Evolutionary conservation across 2,888 invertebrate species (phyloP).

Genomic region (Oscheius sp.): DNA sequence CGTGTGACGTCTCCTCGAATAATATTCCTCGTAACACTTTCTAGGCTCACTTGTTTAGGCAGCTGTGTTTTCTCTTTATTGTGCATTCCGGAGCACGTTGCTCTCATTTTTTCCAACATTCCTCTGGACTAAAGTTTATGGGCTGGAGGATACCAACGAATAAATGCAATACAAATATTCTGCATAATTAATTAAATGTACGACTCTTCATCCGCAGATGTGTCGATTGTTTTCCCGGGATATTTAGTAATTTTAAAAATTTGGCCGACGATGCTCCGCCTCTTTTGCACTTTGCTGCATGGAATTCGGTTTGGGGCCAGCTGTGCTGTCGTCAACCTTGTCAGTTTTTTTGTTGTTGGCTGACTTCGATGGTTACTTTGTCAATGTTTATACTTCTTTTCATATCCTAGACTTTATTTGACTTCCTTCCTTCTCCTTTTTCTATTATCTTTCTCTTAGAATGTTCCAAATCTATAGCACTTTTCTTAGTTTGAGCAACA

Average conservation of each 20-base stretch:
- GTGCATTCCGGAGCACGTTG: conserved; percentile 16
- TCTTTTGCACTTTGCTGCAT: background rate
- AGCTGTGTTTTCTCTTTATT: conserved; percentile 26
- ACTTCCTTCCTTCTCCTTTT: too few species aligned
- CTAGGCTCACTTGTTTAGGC: background rate
- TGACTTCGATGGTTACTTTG: background rate
- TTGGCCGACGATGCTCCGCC: background rate
- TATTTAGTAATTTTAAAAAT: background rate
- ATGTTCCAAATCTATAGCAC: background rate
- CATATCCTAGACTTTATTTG: background rate
- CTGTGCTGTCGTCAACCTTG: background rate
- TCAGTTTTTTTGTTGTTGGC: background rate
- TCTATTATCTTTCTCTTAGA: too few species aligned
- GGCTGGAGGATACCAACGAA: background rate
- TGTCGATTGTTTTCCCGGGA: background rate
- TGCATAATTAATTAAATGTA: background rate
- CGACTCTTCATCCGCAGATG: background rate
- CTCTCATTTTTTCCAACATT: conserved; percentile 12
- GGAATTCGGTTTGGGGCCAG: background rate
- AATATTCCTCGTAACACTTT: conserved; percentile 3
- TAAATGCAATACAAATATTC: background rate
- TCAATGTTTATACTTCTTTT: background rate
- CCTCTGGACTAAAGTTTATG: conserved; percentile 5
- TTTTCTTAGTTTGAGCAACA: background rate
- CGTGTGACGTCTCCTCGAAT: background rate